A percentile compares a stretch with the other conserved stretches of the same genome.
Conservation (phyloP, 2,888 invertebrate genomes). For the Drosophila neotestacea region DNA sequence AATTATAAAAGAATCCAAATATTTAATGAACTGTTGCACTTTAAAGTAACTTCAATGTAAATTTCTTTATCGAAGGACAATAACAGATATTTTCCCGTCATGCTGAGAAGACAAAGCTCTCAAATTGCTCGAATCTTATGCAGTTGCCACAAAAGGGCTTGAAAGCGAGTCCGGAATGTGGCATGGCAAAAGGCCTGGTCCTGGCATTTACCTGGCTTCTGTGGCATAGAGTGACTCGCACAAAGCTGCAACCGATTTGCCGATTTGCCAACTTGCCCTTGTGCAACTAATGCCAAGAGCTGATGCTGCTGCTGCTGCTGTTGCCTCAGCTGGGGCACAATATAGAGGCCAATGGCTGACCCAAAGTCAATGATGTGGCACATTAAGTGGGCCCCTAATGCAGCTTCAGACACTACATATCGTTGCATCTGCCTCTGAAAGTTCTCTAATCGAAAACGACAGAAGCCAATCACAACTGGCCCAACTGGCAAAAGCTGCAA, state of each 20-base stretch:
- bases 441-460: conserved; percentile 10
- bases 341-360: conserved; percentile 6
- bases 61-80: conserved; percentile 1
- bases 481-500: conserved; percentile 6
- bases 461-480: conserved; percentile 6
- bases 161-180: conserved; percentile 6
- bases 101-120: conserved; percentile 1
- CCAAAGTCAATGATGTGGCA: conserved; percentile 31
- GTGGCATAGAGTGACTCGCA: conserved; percentile 28
- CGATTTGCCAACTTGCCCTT: conserved; percentile 4
- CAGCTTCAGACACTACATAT: conserved; percentile 14
- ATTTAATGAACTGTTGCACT: conserved; percentile 13
- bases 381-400: conserved; percentile 26
- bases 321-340: conserved; percentile 10
- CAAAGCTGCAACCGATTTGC: conserved; percentile 12
- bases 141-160: neutral
- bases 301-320: conserved; percentile 9
- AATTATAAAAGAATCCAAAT: conserved; percentile 24
- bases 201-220: conserved; percentile 14
- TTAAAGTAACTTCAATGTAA: neutral
- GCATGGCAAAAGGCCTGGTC: conserved; percentile 4
- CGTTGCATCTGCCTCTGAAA: conserved; percentile 10
- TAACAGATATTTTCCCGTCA: neutral
- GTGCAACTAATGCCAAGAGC: conserved; percentile 27
- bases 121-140: neutral